phyloP scores from a whole-genome alignment of 2,113 vertebrate species.

The Polypterus bichir region DNA sequence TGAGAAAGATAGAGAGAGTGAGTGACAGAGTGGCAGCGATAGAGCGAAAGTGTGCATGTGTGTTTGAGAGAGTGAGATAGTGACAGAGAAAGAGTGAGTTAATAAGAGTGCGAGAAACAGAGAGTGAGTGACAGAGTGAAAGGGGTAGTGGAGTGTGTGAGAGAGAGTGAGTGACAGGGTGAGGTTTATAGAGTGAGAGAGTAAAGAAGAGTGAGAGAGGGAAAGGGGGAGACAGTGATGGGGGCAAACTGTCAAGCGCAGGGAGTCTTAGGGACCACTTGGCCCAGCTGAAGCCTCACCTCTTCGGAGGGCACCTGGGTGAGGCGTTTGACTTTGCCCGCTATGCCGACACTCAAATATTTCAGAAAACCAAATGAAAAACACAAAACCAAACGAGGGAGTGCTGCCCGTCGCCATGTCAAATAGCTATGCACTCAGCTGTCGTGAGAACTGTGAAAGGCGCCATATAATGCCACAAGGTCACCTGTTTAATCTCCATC shows the following conservation, averaged over 20 bases:
- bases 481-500: too few relatives aligned
- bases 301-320: too few relatives aligned
- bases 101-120: neutral
- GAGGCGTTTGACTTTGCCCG: too few relatives aligned
- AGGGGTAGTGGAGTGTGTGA: neutral
- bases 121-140: neutral
- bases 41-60: neutral
- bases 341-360: too few relatives aligned
- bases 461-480: too few relatives aligned
- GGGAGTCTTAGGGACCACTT: constrained; percentile 19
- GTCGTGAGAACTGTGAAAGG: too few relatives aligned
- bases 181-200: neutral
- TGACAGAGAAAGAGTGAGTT: neutral
- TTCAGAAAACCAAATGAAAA: too few relatives aligned
- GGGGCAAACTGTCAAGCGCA: constrained; percentile 11
- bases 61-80: neutral
- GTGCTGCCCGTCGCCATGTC: too few relatives aligned
- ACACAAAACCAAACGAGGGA: too few relatives aligned
- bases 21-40: neutral
- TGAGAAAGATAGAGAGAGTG: neutral
- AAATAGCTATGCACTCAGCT: too few relatives aligned
- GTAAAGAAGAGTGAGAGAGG: constrained; percentile 25
- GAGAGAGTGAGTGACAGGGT: neutral
- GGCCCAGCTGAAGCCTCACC: too few relatives aligned
- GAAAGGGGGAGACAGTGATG: constrained; percentile 6